Conservation (phyloP, 2,797 vertebrate genomes). For the Thripadectes ignobilis region DNA sequence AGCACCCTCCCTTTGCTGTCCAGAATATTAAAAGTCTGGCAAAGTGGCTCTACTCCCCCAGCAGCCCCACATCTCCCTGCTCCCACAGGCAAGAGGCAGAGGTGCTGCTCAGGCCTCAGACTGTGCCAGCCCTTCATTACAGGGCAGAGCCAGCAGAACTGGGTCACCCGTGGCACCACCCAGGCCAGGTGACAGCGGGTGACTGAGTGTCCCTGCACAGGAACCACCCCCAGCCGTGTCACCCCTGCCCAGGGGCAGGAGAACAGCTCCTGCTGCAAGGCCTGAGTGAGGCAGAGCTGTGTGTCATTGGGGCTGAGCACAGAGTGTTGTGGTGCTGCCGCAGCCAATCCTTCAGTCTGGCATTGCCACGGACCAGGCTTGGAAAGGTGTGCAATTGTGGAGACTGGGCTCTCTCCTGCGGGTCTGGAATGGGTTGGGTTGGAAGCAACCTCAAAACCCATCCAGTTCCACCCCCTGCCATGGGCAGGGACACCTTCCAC, state of each 20-base stretch:
- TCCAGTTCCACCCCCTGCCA: neutral
- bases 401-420: neutral
- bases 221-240: neutral
- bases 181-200: fast-evolving
- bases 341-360: fast-evolving
- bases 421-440: neutral
- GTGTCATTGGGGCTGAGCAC: fast-evolving
- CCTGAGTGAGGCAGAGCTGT: neutral
- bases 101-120: neutral
- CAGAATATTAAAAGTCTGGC: fast-evolving
- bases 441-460: neutral
- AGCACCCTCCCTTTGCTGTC: neutral
- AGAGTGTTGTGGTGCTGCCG: neutral
- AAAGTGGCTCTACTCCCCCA: neutral
- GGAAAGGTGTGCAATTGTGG: fast-evolving
- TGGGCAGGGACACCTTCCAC: neutral
- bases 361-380: fast-evolving
- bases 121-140: neutral
- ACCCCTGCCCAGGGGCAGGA: fast-evolving
- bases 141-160: neutral
- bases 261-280: neutral
- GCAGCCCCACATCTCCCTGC: neutral
- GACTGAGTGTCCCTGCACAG: neutral
- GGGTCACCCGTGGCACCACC: neutral
- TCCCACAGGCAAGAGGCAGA: neutral